These are phyloP conservation scores for Helicoverpa assulta DNA, from an alignment of 2,888 invertebrate species.

Conservation along the genomic window DNA sequence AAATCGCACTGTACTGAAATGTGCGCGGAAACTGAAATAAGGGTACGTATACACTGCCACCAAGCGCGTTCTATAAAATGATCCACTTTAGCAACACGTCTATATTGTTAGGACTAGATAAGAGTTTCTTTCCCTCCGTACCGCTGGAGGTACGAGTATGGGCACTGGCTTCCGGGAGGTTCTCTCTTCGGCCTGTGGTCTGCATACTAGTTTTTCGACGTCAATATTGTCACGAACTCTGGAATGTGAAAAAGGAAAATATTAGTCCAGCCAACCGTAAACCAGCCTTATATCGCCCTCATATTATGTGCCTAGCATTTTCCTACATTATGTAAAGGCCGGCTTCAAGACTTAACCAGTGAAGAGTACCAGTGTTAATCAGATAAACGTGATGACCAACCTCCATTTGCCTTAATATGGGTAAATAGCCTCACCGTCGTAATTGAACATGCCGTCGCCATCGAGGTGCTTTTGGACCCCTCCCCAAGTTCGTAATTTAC, in stretches of 20 bases:
- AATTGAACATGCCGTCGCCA: constrained; percentile 96
- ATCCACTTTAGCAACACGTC: constrained; percentile 70
- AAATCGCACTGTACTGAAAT: constrained; percentile 20
- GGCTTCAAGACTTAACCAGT: too few species aligned
- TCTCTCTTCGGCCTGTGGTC: constrained; percentile 82
- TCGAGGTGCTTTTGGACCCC: constrained; percentile 90
- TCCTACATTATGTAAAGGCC: too few species aligned
- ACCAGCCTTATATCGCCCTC: too few species aligned
- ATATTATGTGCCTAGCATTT: too few species aligned
- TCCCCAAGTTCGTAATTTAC: too few species aligned
- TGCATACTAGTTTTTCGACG: constrained; percentile 94
- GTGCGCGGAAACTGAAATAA: constrained; percentile 42
- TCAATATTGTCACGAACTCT: constrained; percentile 96
- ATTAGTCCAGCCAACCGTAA: too few species aligned
- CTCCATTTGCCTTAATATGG: too few species aligned
- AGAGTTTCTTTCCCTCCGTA: constrained; percentile 88
- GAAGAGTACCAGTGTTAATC: too few species aligned
- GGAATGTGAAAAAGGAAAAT: constrained; percentile 73
- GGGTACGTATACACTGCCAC: constrained; percentile 81
- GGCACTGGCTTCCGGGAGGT: constrained; percentile 77
- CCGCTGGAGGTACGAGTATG: constrained; percentile 72
- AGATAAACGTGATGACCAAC: too few species aligned
- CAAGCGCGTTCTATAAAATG: constrained; percentile 72
- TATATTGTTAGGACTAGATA: constrained; percentile 75
- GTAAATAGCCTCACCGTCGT: constrained; percentile 12